A percentile compares a stretch with the other conserved stretches of the same genome.
phyloP scores from a whole-genome alignment of 2,888 invertebrate genomes.

The Pristionchus exspectatus region DNA sequence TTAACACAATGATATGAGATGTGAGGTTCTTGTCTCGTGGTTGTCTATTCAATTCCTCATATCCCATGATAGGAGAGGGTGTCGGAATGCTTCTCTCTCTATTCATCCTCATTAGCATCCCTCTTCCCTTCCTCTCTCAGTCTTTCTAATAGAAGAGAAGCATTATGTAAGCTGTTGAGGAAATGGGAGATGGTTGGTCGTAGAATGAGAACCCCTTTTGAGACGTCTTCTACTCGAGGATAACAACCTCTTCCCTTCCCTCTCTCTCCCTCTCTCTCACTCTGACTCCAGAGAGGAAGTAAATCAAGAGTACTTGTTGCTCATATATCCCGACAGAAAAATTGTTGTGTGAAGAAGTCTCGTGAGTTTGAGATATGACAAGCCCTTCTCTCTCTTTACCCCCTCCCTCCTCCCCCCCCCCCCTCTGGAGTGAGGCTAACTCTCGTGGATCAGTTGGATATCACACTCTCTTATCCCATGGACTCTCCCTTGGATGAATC shows the following conservation, averaged over 20 bases:
- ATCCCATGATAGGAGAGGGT: conserved; percentile 2
- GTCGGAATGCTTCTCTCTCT: conserved; percentile 14
- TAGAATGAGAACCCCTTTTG: conserved; percentile 15
- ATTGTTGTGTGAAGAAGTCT: conserved; percentile 35
- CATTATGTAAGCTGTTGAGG: conserved; percentile 31
- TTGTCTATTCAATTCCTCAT: background rate
- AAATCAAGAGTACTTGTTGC: background rate
- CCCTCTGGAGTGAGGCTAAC: conserved; percentile 15
- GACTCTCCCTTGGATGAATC: conserved; percentile 26
- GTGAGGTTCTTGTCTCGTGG: background rate
- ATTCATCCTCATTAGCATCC: conserved; percentile 45
- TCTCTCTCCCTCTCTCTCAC: background rate
- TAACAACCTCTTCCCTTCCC: background rate
- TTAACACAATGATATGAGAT: background rate
- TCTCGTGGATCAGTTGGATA: conserved; percentile 30
- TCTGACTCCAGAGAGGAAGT: background rate
- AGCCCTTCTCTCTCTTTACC: background rate
- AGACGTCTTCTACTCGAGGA: background rate
- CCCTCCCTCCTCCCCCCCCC: background rate
- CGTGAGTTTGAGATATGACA: conserved; percentile 37
- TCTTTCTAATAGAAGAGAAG: conserved; percentile 13
- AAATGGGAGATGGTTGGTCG: background rate
- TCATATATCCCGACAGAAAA: conserved; percentile 14
- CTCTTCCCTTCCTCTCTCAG: background rate
- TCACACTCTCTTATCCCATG: conserved; percentile 40